Evolutionary conservation across 1,140 invertebrate species (phyloP).

Genomic region (Zaprionus nigranus): DNA sequence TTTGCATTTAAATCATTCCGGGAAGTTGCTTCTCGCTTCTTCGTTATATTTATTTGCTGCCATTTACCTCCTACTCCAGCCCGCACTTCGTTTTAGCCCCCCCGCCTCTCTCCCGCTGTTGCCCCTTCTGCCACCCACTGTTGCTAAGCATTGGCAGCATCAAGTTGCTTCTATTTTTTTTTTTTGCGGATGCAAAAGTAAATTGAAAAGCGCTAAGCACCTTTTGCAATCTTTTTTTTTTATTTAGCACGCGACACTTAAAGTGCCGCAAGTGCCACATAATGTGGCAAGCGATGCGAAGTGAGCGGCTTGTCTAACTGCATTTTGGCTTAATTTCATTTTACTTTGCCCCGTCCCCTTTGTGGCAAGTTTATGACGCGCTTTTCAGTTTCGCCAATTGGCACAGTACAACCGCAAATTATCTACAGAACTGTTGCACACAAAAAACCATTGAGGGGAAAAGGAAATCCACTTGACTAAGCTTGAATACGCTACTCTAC

Average conservation of each 20-base stretch:
- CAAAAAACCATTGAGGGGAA: neutral
- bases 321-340: conserved; percentile 37
- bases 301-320: conserved; percentile 37
- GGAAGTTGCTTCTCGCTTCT: conserved; percentile 61
- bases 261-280: conserved; percentile 33
- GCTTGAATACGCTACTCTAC: neutral
- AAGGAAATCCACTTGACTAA: no score
- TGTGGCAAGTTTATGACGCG: conserved; percentile 32
- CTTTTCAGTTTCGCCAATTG: conserved; percentile 5
- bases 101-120: no score
- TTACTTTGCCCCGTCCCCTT: neutral
- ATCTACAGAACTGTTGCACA: neutral
- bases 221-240: conserved; percentile 35
- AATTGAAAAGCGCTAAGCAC: conserved; percentile 71
- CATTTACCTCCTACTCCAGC: conserved; percentile 45
- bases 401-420: neutral
- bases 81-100: neutral
- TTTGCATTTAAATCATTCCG: conserved; percentile 82
- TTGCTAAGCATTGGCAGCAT: conserved; percentile 4
- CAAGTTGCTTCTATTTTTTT: neutral
- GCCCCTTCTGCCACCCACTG: neutral
- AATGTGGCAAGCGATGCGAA: conserved; percentile 34
- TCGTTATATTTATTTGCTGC: conserved; percentile 79
- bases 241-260: conserved; percentile 20
- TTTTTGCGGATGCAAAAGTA: neutral